phyloP scores from a whole-genome alignment of 1,140 invertebrate genomes.

The Rhizoglyphus robini region DNA sequence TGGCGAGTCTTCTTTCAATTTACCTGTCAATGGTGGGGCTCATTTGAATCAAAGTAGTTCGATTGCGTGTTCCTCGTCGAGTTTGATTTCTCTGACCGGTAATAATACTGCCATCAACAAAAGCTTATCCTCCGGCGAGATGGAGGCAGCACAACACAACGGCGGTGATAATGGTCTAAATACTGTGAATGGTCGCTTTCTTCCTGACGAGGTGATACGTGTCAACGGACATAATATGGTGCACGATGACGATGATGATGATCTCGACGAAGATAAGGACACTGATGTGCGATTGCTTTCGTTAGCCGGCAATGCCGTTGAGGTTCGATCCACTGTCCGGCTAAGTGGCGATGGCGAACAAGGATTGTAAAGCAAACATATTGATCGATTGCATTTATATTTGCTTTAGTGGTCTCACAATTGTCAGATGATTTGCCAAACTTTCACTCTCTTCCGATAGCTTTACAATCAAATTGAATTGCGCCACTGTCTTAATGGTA shows the following conservation, averaged over 20 bases:
- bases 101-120: background rate
- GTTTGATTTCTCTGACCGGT: background rate
- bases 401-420: background rate
- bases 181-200: background rate
- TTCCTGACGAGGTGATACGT: too few species aligned
- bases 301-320: background rate
- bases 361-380: background rate
- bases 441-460: background rate
- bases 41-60: too few species aligned
- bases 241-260: background rate
- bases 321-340: background rate
- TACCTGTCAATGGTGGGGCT: too few species aligned
- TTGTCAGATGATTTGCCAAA: background rate
- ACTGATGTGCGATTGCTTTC: background rate
- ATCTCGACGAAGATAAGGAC: background rate
- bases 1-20: too few species aligned
- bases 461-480: background rate
- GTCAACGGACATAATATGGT: background rate
- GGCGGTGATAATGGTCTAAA: background rate
- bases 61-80: too few species aligned
- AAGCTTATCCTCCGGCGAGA: background rate
- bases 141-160: background rate
- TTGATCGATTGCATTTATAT: background rate
- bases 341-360: constrained; percentile 12
- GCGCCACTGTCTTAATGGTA: too few species aligned